A percentile compares a stretch with the other conserved stretches of the same genome.
phyloP scores from a whole-genome alignment of 2,113 vertebrate species.

The Sprattus sprattus region DNA sequence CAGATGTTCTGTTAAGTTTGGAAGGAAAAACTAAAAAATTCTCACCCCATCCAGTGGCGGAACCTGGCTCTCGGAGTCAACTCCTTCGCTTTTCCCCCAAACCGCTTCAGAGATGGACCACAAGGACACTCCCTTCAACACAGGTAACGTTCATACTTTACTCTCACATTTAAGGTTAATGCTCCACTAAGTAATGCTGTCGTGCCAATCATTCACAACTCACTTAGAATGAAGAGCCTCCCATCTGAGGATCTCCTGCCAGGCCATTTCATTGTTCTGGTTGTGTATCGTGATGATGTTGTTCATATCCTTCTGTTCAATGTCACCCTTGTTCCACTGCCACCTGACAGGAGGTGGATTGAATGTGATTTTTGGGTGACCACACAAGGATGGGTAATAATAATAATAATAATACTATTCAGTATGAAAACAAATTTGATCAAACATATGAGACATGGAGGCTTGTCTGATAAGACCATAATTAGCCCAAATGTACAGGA shows the following conservation, averaged over 20 bases:
- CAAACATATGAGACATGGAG: not conserved
- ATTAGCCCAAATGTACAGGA: not conserved
- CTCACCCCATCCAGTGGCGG: constrained; percentile 85
- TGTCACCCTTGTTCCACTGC: constrained; percentile 83
- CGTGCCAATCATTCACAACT: constrained; percentile 32
- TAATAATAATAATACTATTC: not conserved
- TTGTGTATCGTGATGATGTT: constrained; percentile 88
- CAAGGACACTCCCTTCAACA: constrained; percentile 80
- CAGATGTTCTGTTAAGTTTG: not conserved
- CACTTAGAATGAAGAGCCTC: constrained; percentile 82
- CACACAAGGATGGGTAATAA: not conserved
- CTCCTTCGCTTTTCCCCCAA: constrained; percentile 85
- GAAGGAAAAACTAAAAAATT: not conserved
- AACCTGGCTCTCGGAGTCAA: constrained; percentile 83
- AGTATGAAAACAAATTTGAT: not conserved
- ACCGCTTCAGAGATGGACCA: constrained; percentile 78
- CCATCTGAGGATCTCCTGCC: constrained; percentile 88
- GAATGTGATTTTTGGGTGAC: not conserved
- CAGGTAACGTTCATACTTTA: not conserved
- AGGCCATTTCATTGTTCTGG: constrained; percentile 86
- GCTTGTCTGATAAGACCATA: not conserved
- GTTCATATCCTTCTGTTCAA: constrained; percentile 77
- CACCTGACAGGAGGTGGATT: constrained; percentile 64
- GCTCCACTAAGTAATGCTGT: not conserved
- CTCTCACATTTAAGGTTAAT: not conserved